Evolutionary conservation across 2,797 vertebrate genomes (phyloP), one percentile per base, ranked within the genome.

Genomic region (Natrix natrix): DNA sequence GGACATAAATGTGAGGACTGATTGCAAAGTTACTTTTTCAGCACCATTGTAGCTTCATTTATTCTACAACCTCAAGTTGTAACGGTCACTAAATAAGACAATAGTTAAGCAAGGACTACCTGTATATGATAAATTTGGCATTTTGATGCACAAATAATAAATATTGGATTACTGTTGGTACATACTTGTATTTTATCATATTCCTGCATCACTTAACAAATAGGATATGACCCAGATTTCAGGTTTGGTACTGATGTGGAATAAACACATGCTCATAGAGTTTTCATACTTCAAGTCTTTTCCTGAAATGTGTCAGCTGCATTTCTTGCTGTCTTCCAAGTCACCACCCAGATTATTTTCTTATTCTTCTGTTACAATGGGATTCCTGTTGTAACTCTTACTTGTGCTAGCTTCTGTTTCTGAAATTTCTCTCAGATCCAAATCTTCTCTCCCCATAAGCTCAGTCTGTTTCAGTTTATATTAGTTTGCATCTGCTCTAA

Each of bases 261-360:
- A 78, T 91, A 91, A 69, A 92, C 63, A 86, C 91, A 13, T 74
- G 3, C 63, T 89, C 74, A 43, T 0, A 26, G 54, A 89, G 87
- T 94, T 56, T 63, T 89, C 92, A 32, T 69, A 88, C 52, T 11
- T 56, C 88, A 92, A 94, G 86, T 95, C 93, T 92, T 91, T 93
- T 32, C 87, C 87, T 91, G 86, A 89, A 12, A n/a, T 63, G 0
- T 3, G 88, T 52, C 14, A 90, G 32, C 11, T 83, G 83, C 88
- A 90, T 63, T 24, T 86, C 55, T 92, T 17, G 26, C 78, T 88
- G 4, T 74, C 66, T 90, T 94, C 88, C 94, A 87, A 92, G 92
- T 86, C 86, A 0, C 0, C 0, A 74, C n/a, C 55, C 78, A 90
- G 10, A 7, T 69, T 37, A 24, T 57, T 59, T 59, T 1, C 12